Percentiles rank a stretch among this genome's conserved stretches.
These are phyloP conservation scores for Probaryconus sp. DNA, from an alignment of 1,140 invertebrate genomes.

Conservation along the genomic window DNA sequence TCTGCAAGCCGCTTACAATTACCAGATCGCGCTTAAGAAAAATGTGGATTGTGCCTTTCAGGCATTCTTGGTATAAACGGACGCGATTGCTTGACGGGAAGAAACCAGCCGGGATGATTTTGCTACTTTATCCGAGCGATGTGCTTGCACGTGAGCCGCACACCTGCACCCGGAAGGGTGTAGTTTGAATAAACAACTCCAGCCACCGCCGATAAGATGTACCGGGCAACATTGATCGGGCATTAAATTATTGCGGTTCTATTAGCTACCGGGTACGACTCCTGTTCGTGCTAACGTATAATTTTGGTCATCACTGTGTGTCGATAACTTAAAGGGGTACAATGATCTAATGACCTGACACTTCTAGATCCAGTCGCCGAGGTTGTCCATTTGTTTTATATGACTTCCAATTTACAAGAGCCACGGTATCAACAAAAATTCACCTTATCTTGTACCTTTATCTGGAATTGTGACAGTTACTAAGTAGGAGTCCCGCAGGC, in stretches of 20 bases:
- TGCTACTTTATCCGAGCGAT: slow-evolving; percentile 30
- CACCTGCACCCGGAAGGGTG: slow-evolving; percentile 54
- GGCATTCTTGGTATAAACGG: slow-evolving; percentile 27
- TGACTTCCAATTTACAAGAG: slow-evolving; percentile 27
- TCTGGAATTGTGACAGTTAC: slow-evolving; percentile 35
- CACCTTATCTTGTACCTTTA: slow-evolving; percentile 17
- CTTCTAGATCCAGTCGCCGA: no score
- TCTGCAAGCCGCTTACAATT: slow-evolving; percentile 11
- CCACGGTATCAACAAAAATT: slow-evolving; percentile 15
- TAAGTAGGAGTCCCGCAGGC: no score
- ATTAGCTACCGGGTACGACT: not conserved
- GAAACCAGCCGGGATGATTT: slow-evolving; percentile 18
- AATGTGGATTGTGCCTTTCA: slow-evolving; percentile 27
- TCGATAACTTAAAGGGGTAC: no score
- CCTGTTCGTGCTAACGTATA: slow-evolving; percentile 35
- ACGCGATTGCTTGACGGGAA: slow-evolving; percentile 35
- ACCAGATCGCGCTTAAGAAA: slow-evolving; percentile 20
- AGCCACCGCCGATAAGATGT: slow-evolving; percentile 9
- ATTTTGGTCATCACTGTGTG: slow-evolving; percentile 10
- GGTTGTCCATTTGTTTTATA: slow-evolving; percentile 49
- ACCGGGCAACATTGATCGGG: slow-evolving; percentile 10
- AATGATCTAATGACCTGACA: no score
- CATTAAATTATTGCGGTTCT: slow-evolving; percentile 40
- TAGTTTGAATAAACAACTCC: slow-evolving; percentile 36
- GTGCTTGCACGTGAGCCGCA: slow-evolving; percentile 32